Evolutionary conservation across 2,113 vertebrate species (phyloP).

Genomic region (Maccullochella peelii): DNA sequence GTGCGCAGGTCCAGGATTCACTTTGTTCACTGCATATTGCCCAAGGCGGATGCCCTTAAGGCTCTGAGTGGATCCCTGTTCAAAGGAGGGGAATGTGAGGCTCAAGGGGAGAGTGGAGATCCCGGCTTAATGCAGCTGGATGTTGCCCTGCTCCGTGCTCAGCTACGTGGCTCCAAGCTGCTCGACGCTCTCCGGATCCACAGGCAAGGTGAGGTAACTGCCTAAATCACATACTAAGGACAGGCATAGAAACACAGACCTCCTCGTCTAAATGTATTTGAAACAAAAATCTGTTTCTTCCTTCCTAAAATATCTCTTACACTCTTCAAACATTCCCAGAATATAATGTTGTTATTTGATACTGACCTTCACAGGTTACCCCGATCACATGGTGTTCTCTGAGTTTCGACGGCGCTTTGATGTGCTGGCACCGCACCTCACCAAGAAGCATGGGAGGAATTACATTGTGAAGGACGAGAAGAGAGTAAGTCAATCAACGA

Average conservation of each 20-base stretch:
- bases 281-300: neutral
- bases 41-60: constrained; percentile 86
- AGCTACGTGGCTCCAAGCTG: constrained; percentile 93
- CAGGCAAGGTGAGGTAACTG: constrained; percentile 89
- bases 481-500: constrained; percentile 85
- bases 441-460: constrained; percentile 96
- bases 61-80: constrained; percentile 83
- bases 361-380: constrained; percentile 87
- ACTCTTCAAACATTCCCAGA: neutral
- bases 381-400: constrained; percentile 96
- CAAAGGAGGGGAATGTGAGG: constrained; percentile 87
- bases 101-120: constrained; percentile 88
- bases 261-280: neutral
- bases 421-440: constrained; percentile 94
- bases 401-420: constrained; percentile 97
- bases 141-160: constrained; percentile 91
- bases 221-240: constrained; percentile 1
- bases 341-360: constrained; percentile 18
- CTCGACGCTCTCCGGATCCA: constrained; percentile 94
- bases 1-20: constrained; percentile 94
- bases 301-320: neutral
- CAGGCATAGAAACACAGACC: neutral
- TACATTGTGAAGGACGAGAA: constrained; percentile 97
- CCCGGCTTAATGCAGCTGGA: constrained; percentile 92
- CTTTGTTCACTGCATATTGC: constrained; percentile 96